These are phyloP conservation scores for Dromiciops gliroides DNA, from an alignment of 2,113 vertebrate species.

Conservation along the genomic window DNA sequence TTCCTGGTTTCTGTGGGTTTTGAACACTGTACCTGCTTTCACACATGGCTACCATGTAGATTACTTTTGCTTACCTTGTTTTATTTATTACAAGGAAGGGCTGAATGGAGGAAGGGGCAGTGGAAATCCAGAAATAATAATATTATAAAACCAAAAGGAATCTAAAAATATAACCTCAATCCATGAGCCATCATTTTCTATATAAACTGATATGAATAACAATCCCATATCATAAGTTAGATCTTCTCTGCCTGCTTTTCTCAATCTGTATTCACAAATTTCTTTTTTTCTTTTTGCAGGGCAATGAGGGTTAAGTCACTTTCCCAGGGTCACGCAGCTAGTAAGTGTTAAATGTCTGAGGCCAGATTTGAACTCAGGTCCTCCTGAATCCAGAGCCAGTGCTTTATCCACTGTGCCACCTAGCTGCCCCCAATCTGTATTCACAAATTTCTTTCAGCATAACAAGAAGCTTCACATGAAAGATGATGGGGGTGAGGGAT, in stretches of 20 bases:
- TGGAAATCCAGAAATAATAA: neutral
- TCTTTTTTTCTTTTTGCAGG: no score
- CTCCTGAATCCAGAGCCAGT: no score
- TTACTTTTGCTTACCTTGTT: neutral
- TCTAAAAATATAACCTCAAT: constrained; percentile 34
- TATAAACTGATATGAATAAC: constrained; percentile 17
- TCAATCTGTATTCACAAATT: constrained; percentile 26
- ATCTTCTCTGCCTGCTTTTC: neutral
- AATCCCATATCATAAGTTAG: no score
- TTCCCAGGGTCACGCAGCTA: no score
- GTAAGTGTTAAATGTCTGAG: no score
- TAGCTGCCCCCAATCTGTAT: constrained; percentile 12
- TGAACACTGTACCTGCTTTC: neutral
- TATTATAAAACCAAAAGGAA: neutral
- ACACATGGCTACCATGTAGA: neutral
- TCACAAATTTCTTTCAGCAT: constrained; percentile 21
- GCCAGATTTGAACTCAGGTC: no score
- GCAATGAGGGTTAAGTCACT: no score
- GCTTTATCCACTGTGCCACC: no score
- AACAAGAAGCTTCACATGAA: constrained; percentile 17
- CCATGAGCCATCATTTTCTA: neutral
- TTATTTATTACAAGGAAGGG: neutral
- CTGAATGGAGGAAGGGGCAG: neutral
- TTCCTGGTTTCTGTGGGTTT: neutral
- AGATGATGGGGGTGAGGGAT: neutral